Evolutionary conservation across 1,140 invertebrate genomes (phyloP), one percentile per base, ranked within the genome.

Genomic region (Calliopsis andreniformis): DNA sequence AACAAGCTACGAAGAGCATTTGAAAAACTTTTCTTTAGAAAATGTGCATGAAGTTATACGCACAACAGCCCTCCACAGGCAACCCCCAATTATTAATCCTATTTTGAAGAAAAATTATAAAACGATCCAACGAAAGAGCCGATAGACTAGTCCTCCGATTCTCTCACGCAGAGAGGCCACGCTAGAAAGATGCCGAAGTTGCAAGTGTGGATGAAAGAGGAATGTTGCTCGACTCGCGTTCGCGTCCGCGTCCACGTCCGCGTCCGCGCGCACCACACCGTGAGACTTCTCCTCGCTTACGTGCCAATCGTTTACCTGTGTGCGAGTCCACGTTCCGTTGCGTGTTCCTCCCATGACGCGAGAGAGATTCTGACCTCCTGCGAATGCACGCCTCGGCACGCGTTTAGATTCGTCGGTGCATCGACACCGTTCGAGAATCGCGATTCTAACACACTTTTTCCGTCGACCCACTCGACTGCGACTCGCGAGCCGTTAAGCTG

Each of bases 181-280:
- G 39, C 35, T 32, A 55, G 63, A 73, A 87, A 79, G 86, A 81
- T 82, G 79, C 86, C 80, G 76, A 85, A 86, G 87, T 87, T 87
- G 87, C 85, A 87, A 88, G 84, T 82, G 85, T 83, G 82, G 86
- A 85, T 87, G 83, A 86, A 87, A 77, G 56, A 87, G 88, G 90
- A 91, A 91, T 91, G 90, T 85, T 85, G 89, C 87, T 90, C 76
- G 87, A 88, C 89, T 89, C 89, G 88, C 86, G 86, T 82, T 79
- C 61, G 47, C 53, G 25, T 39, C 3, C 59, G 59, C 39, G 35
- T 14, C 28, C n/a, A 8, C 16, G 86, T 82, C 79, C 61, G 61
- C 53, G 53, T 32, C 5, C 59, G 59, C 39, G 35, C n/a, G 32
- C n/a, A 8, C 16, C 16, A 61, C 55, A 61, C 58, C 69, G 69